These are phyloP conservation scores for Bubalus kerabau DNA, from an alignment of 2,113 vertebrate genomes.

Conservation along the genomic window DNA sequence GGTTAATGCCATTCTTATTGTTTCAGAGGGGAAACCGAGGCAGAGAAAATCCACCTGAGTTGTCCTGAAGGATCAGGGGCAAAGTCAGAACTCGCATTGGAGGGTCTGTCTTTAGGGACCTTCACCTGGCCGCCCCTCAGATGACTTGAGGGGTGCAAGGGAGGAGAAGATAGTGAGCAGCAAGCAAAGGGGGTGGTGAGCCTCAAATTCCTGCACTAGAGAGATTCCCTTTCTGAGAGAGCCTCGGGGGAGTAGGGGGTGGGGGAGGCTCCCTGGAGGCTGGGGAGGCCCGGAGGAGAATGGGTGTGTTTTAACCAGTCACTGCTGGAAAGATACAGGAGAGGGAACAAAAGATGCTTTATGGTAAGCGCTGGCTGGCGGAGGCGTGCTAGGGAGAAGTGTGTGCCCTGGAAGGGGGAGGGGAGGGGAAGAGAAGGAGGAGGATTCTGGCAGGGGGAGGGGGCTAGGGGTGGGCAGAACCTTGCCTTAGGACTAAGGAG, in stretches of 20 bases:
- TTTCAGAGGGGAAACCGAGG: conserved; percentile 11
- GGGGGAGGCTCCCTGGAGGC: neutral
- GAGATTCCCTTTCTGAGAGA: neutral
- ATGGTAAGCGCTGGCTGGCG: neutral
- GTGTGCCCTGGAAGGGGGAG: conserved; percentile 68
- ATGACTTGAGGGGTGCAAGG: neutral
- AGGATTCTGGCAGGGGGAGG: conserved; percentile 78
- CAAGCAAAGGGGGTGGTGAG: neutral
- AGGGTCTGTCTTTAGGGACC: neutral
- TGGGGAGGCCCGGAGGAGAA: neutral
- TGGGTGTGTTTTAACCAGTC: conserved; percentile 40
- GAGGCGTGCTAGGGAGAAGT: neutral
- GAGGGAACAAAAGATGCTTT: conserved; percentile 65
- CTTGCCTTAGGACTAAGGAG: conserved; percentile 18
- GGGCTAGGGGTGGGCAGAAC: conserved; percentile 71
- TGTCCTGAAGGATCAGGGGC: neutral
- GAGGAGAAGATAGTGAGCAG: neutral
- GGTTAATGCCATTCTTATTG: neutral
- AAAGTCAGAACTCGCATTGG: neutral
- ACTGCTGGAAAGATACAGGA: neutral
- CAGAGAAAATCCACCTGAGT: neutral
- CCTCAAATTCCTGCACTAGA: neutral
- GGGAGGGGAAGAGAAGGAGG: conserved; percentile 29
- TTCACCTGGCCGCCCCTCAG: conserved; percentile 36
- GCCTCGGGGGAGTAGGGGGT: neutral